phyloP scores from a whole-genome alignment of 2,888 invertebrate genomes.

The Rotaria magnacalcarata region DNA sequence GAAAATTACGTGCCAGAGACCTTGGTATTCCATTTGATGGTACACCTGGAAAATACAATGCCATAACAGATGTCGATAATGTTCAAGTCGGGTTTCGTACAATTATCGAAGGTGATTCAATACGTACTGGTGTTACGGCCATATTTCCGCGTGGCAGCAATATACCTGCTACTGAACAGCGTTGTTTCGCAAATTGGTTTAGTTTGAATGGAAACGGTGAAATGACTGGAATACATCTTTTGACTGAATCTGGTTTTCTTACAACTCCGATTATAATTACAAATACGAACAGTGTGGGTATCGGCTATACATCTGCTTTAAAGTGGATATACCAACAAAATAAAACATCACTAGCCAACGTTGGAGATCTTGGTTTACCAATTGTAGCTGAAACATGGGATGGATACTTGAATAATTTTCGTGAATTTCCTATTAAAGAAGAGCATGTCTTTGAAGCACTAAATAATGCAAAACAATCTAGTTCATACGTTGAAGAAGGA shows the following conservation, averaged over 20 bases:
- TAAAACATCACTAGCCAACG: background rate
- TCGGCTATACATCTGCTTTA: background rate
- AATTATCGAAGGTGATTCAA: too few relatives aligned
- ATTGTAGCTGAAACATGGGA: background rate
- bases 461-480: background rate
- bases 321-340: background rate
- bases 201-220: too few relatives aligned
- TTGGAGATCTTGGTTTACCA: background rate
- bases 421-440: background rate
- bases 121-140: too few relatives aligned
- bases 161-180: fast-evolving
- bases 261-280: background rate
- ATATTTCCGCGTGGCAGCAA: too few relatives aligned
- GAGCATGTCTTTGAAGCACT: background rate
- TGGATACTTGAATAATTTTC: background rate
- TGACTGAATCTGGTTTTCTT: too few relatives aligned
- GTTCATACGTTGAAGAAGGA: background rate
- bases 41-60: too few relatives aligned
- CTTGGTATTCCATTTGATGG: too few relatives aligned
- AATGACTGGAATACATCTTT: too few relatives aligned
- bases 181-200: too few relatives aligned
- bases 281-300: background rate
- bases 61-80: too few relatives aligned
- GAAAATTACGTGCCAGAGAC: too few relatives aligned
- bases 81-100: too few relatives aligned